Base-by-base conservation (phyloP, 2,888 invertebrate species). In the Athripsodes cinereus region DNA sequence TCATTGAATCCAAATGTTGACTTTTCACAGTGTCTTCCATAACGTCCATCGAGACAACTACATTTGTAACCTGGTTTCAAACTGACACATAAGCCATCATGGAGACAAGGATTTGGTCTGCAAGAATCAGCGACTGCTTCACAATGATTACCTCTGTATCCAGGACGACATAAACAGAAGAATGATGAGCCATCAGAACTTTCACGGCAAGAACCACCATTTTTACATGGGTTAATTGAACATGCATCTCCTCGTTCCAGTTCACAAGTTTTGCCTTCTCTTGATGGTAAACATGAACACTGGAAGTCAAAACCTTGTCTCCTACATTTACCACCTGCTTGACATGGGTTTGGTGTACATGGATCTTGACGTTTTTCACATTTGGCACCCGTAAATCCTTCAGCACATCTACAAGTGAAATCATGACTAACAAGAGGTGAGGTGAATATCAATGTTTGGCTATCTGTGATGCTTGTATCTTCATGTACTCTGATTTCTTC, bases 341-440 rank as follows among this genome's bases (percentile, higher is more conserved):
- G 83, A 70, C 97, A 97, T 2, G 95, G 96, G 70, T 89, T 92
- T 1, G 92, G 92, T 21, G 87, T 81, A 69, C 95, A 94, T 0
- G 96, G 96, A 75, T 95, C 93, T 75, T 92, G 92, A 6, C 91
- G 81, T 67, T 87, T 87, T 67, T 91, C 90, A 71, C 95, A 95
- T 60, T 85, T 83, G 1, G 80, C 78, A 1, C 95, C 95, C 13
- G 87, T 89, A 69, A 90, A 95, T 47, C 92, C 92, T 62, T 90
- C 88, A 0, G 85, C 82, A 69, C 95, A 95, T 63, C 86, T 84
- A 70, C 95, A 95, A 2, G 76, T 79, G 69, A 87, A 89, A 64
- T 89, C 88, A 69, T 92, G 88, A 8, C 81, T 79, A 0, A 96
- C 83, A 46, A 84, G 73, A 0, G 95, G 93, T 0, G 92, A 89